A percentile compares a stretch with the other conserved stretches of the same genome.
Evolutionary conservation across 2,113 vertebrate species (phyloP).

Genomic region (Hydrolagus affinis): DNA sequence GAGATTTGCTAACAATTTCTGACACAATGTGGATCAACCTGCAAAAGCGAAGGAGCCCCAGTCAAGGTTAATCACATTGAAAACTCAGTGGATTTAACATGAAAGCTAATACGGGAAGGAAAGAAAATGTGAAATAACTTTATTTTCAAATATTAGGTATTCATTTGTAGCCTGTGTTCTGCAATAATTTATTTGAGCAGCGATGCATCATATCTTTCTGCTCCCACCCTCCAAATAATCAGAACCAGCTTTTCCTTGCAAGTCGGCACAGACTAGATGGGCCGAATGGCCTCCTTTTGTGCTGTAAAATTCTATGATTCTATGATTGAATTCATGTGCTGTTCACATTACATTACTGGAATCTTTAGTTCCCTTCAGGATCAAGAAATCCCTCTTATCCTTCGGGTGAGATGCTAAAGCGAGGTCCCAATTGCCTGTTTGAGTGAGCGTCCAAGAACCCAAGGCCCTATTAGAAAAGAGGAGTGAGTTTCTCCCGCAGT

Average conservation of each 20-base stretch:
- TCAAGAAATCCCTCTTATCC: too few relatives aligned
- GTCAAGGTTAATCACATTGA: not conserved
- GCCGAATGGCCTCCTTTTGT: too few relatives aligned
- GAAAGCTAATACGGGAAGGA: not conserved
- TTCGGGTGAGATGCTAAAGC: too few relatives aligned
- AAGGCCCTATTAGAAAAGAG: too few relatives aligned
- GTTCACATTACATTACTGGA: too few relatives aligned
- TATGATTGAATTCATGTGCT: too few relatives aligned
- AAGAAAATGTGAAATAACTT: constrained; percentile 7
- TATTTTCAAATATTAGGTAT: not conserved
- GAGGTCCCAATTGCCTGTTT: too few relatives aligned
- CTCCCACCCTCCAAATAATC: not conserved
- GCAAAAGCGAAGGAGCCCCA: not conserved
- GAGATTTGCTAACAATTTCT: constrained; percentile 13
- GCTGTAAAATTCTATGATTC: too few relatives aligned
- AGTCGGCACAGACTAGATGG: too few relatives aligned
- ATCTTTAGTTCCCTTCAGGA: too few relatives aligned
- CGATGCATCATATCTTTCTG: not conserved
- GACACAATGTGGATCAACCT: constrained; percentile 11
- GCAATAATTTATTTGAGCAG: not conserved
- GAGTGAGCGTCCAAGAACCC: too few relatives aligned
- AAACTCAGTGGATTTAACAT: not conserved
- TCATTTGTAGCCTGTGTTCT: not conserved
- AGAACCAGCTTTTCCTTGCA: not conserved
- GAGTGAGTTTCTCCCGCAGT: too few relatives aligned